A percentile compares a stretch with the other conserved stretches of the same genome.
These are phyloP conservation scores for Olivierus martensii DNA, from an alignment of 1,140 invertebrate species.

Conservation along the genomic window DNA sequence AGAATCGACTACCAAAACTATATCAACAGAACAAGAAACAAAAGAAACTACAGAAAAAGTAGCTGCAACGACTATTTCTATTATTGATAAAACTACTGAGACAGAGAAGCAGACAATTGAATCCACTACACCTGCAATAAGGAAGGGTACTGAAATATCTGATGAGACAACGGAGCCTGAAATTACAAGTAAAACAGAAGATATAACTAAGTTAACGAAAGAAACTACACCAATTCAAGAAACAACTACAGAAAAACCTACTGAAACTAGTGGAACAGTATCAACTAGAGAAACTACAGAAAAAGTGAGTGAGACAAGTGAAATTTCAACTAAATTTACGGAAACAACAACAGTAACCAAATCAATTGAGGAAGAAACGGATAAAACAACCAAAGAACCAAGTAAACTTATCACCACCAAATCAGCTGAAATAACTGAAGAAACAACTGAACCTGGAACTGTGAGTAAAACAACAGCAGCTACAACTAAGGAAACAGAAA, in stretches of 20 bases:
- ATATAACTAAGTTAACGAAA: not conserved
- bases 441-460: not conserved
- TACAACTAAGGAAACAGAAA: not conserved
- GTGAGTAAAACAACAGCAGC: not conserved
- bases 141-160: not conserved
- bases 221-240: not conserved
- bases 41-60: not conserved
- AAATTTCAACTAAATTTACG: not conserved
- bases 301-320: not conserved
- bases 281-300: not conserved
- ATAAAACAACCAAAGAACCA: not conserved
- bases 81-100: no score
- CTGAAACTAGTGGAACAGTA: not conserved
- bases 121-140: not conserved
- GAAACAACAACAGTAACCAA: not conserved
- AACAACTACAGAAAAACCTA: not conserved
- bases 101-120: no score
- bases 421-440: not conserved
- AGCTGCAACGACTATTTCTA: no score
- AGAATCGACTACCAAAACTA: not conserved
- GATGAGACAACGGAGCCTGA: not conserved
- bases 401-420: not conserved
- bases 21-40: not conserved
- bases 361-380: not conserved
- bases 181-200: not conserved